Conservation (phyloP, 2,113 vertebrate species). For the Empidonax alnorum region DNA sequence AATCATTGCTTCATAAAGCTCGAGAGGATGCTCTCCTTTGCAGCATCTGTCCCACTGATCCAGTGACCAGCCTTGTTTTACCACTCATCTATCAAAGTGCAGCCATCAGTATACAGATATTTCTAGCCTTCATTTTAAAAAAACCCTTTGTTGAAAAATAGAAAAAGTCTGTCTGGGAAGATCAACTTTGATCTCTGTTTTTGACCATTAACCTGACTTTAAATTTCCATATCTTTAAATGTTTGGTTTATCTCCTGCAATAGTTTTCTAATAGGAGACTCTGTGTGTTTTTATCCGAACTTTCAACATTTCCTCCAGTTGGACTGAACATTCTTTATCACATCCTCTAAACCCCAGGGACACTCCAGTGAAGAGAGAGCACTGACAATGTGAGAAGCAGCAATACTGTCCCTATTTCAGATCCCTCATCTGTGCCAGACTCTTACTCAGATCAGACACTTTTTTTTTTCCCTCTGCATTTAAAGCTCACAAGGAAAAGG, state of each 20-base stretch:
- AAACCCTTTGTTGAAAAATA: not conserved
- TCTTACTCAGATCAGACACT: not conserved
- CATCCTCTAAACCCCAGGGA: not conserved
- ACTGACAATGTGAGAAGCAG: not conserved
- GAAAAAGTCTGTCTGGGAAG: not conserved
- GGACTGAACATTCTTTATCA: not conserved
- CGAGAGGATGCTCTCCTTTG: not conserved
- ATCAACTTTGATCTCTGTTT: not conserved
- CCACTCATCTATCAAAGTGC: not conserved
- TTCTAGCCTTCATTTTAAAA: not conserved
- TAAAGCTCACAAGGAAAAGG: not conserved
- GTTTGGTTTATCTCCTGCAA: not conserved
- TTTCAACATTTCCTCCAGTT: not conserved
- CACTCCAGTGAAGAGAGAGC: not conserved
- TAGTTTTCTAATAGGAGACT: not conserved
- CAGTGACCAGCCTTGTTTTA: not conserved
- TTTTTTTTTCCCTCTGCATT: not conserved
- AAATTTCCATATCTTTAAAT: not conserved
- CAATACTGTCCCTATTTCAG: not conserved
- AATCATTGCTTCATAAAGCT: not conserved
- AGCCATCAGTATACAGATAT: not conserved
- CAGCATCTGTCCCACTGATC: not conserved
- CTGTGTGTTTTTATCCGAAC: not conserved
- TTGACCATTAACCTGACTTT: not conserved
- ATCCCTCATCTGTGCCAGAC: not conserved